Evolutionary conservation across 37 sponge, comb jelly and placozoan species (phyloP), one percentile per base, ranked within the genome.

Genomic region (Chondrilla cf. caribensis): DNA sequence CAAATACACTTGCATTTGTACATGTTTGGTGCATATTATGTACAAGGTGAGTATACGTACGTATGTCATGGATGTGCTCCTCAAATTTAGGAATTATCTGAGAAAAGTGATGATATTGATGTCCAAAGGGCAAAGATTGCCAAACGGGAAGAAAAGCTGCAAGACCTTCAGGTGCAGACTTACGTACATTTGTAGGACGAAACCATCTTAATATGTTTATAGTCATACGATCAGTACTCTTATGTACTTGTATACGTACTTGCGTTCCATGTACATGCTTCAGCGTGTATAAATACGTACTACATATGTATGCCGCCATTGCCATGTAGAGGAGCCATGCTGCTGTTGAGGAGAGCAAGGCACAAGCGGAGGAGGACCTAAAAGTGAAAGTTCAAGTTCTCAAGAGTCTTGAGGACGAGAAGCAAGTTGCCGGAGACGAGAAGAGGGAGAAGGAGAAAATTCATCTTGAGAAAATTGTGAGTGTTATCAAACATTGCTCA

Each of bases 401-500:
- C 38, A 59, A 44, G 29, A 71, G 58, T 19, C 38, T 91, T 25
- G 43, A 78, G 51, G 24, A 77, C 17, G 65, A 84, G 82, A 81
- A 70, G 31, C 81, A 76, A 15, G 36, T 15, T 17, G 26, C 81
- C 11, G 64, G 39, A 0, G 29, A 33, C 0, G 87, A 90, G 82
- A 79, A 58, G 72, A 86, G 72, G 43, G 80, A 43, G 38, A 86
- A 83, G 65, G 80, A 90, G 17, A 77, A 72, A 18, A 51, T n/a
- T n/a, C 37, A 38, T 70, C 38, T 70, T 35, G 71, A 70, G 40
- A 70, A 70, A 37, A 5, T 60, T 22, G 64, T 60, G 22, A 22
- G 64, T 60, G 64, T 18, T 11, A 54, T 54, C 15, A 54, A 17
- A 11, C 57, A 18, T 11, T 17, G 17, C 17, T 18, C 57, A 54